Evolutionary conservation across 2,113 vertebrate species (phyloP), one percentile per base, ranked within the genome.

Genomic region (Marmota monax): DNA sequence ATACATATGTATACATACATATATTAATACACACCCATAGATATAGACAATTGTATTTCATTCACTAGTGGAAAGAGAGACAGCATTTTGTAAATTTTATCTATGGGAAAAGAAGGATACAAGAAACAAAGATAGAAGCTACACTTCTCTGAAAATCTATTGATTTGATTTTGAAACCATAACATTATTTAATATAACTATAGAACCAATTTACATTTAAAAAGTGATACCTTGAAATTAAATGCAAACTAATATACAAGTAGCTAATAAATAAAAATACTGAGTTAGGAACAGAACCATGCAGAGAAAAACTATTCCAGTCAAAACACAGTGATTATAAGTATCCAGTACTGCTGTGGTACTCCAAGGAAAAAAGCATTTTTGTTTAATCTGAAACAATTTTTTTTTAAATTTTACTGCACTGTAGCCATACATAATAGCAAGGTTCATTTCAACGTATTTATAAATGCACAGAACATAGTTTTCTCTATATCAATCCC

Each of bases 141-240:
- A 37, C 17, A 23, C 12, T 69, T 74, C 84, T 92, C 18, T 20
- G 37, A 82, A 93, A 89, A 78, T 45, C 61, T 84, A 48, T 37
- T 83, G 48, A 93, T 93, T 93, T n/a, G 51, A 63, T 84, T 78
- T 53, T 72, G 72, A 78, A 78, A 58, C 42, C 53, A 84, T 63
- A 42, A 70, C 27, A 53, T 45, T 39, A 84, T 61, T 88, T 51
- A 72, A 61, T 78, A 78, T 72, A n/a, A 56, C 42, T 84, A 13
- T 84, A 72, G 63, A 93, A 84, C 22, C 14, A 83, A 88, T 88
- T 92, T 93, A 51, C 18, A 89, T 42, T 89, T 9, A 42, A 27
- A 53, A 96, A 53, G 0, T 27, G 11, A 42, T 70, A 61, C n/a
- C 39, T 84, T n/a, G n/a, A 84, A 72, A 96, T 72, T 37, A 77